These are phyloP conservation scores for Diabrotica undecimpunctata DNA, from an alignment of 1,140 invertebrate genomes.

Conservation along the genomic window DNA sequence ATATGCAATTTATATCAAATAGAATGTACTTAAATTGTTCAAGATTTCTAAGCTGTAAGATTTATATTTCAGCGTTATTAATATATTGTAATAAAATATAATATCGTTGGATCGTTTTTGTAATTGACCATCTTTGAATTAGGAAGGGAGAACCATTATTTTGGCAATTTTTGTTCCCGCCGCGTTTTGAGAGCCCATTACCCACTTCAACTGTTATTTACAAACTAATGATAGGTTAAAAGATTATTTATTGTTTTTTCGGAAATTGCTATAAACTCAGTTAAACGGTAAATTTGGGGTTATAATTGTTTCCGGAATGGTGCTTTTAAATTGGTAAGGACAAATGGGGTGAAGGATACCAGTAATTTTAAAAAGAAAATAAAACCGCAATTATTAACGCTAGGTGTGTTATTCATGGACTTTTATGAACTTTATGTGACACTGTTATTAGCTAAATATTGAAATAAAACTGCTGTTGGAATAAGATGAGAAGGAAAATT, in stretches of 20 bases:
- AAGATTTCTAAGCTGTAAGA: too few species aligned
- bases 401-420: too few species aligned
- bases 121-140: too few species aligned
- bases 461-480: too few species aligned
- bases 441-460: too few species aligned
- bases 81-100: too few species aligned
- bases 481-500: too few species aligned
- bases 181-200: neutral
- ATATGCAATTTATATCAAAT: too few species aligned
- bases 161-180: neutral
- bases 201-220: neutral
- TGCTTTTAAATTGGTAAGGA: neutral
- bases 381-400: neutral
- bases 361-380: neutral
- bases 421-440: too few species aligned
- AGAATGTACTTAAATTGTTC: too few species aligned
- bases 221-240: neutral
- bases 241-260: conserved; percentile 11
- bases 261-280: conserved; percentile 8
- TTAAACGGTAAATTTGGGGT: conserved; percentile 10
- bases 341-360: neutral
- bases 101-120: too few species aligned
- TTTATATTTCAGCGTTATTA: too few species aligned
- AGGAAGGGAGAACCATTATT: neutral
- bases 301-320: conserved; percentile 3